Conservation (phyloP, 2,113 vertebrate species). For the Pseudolaguvia tuberculata region DNA sequence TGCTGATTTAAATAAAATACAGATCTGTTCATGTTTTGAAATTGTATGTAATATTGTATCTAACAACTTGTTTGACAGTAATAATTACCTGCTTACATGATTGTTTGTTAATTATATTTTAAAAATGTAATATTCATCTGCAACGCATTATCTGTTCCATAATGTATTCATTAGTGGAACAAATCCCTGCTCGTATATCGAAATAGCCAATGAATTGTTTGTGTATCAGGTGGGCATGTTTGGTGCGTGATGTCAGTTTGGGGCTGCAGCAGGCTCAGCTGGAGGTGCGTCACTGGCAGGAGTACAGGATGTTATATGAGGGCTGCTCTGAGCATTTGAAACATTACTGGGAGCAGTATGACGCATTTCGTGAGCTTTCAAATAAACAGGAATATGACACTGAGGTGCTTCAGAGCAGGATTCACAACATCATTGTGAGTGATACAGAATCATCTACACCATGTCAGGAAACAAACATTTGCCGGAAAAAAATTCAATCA, state of each 20-base stretch:
- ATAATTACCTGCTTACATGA: not conserved
- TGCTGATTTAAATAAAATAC: no score
- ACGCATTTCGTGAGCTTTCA: slow-evolving; percentile 55
- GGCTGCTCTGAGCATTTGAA: slow-evolving; percentile 57
- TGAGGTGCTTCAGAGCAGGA: slow-evolving; percentile 58
- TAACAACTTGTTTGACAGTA: not conserved
- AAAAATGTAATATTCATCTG: not conserved
- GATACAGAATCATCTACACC: not conserved
- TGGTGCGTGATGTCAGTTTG: slow-evolving; percentile 65
- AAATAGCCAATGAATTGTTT: slow-evolving; percentile 14
- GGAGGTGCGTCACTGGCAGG: slow-evolving; percentile 70
- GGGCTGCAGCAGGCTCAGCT: slow-evolving; percentile 56
- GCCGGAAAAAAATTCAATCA: no score
- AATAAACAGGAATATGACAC: slow-evolving; percentile 55
- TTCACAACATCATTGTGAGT: slow-evolving; percentile 66
- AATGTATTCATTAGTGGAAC: not conserved
- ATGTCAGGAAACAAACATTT: not conserved
- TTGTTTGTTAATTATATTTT: not conserved
- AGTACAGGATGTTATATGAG: slow-evolving; percentile 53
- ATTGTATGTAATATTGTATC: no score
- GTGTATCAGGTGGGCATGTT: slow-evolving; percentile 72
- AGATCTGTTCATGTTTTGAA: no score
- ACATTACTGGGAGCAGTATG: slow-evolving; percentile 63
- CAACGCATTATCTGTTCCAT: not conserved
- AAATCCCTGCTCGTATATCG: not conserved